Percentiles rank a stretch among this genome's conserved stretches.
Evolutionary conservation across 1,140 invertebrate species (phyloP).

Genomic region (Bombus turneri): DNA sequence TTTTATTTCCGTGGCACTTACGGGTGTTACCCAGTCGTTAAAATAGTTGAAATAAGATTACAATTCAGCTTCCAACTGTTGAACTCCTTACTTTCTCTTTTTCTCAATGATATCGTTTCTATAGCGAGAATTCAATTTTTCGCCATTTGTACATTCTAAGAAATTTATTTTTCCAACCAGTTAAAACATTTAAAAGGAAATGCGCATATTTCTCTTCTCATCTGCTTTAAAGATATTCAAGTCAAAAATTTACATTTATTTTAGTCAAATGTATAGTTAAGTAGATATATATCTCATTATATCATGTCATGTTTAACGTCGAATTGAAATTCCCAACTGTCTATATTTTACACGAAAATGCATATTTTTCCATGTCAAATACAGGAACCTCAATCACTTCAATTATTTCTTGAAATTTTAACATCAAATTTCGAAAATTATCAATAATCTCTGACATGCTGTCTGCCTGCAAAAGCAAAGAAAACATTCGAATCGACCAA

Average conservation of each 20-base stretch:
- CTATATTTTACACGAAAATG: neutral
- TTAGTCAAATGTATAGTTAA: neutral
- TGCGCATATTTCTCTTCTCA: neutral
- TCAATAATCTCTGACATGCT: neutral
- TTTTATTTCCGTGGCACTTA: conserved; percentile 7
- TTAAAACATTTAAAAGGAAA: neutral
- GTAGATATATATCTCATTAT: no score
- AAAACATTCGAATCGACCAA: neutral
- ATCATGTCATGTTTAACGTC: neutral
- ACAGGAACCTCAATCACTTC: neutral
- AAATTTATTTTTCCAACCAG: neutral
- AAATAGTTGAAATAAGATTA: conserved; percentile 29
- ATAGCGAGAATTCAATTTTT: neutral
- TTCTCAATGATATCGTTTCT: neutral
- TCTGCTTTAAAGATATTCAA: neutral
- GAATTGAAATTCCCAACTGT: neutral
- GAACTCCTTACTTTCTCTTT: neutral
- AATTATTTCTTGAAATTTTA: no score
- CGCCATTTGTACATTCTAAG: neutral
- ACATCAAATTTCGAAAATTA: neutral
- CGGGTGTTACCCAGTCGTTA: conserved; percentile 23
- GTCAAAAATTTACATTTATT: neutral
- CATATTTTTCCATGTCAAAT: neutral
- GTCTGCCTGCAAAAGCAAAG: neutral
- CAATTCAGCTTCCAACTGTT: neutral